Evolutionary conservation across 2,113 vertebrate species (phyloP), one percentile per base, ranked within the genome.

Genomic region (Colaptes auratus): DNA sequence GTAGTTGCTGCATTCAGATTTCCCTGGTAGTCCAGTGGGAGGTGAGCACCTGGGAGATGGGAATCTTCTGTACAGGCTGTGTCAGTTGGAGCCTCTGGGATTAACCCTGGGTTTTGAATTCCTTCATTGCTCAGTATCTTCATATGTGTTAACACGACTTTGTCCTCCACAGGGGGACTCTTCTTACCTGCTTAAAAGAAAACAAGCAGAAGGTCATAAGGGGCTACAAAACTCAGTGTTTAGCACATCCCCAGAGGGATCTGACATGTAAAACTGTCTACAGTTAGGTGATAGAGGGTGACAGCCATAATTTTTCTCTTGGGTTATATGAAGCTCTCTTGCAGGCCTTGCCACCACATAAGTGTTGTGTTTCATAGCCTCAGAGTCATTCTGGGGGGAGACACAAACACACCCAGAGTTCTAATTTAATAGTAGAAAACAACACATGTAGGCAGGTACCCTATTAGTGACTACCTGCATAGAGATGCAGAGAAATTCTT

Each of bases 101-200:
- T 93, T 52, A 95, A 85, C 16, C 95, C 94, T 72, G 93, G 97
- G 94, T 97, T 46, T 96, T 96, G 89, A 97, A 95, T 96, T 96
- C 97, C 96, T 94, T 96, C 97, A 79, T 97, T 97, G 75, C 70
- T 95, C 71, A 99, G 88, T 94, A 98, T 94, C 92, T 98, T 99
- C 97, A 99, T 97, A 78, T 99, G 98, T 28, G 98, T 99, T 85
- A 99, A 95, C 70, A 99, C 98, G 0, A 99, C 98, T 48, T 98
- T 98, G 65, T 95, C 97, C 73, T 98, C 98, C 66, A 97, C 83
- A 4, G 97, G 91, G 42, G 95, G 94, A 81, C 94, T 97, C 46
- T 92, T 98, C 97, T 98, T 99, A 46, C 98, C 98, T 99, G 94
- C 60, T 76, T 67, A 71, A 94, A 89, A 46, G 33, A 82, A 35